Percentiles rank a stretch among this genome's conserved stretches.
Conservation (phyloP, 2,888 invertebrate species). For the Dichetophora obliterata region DNA sequence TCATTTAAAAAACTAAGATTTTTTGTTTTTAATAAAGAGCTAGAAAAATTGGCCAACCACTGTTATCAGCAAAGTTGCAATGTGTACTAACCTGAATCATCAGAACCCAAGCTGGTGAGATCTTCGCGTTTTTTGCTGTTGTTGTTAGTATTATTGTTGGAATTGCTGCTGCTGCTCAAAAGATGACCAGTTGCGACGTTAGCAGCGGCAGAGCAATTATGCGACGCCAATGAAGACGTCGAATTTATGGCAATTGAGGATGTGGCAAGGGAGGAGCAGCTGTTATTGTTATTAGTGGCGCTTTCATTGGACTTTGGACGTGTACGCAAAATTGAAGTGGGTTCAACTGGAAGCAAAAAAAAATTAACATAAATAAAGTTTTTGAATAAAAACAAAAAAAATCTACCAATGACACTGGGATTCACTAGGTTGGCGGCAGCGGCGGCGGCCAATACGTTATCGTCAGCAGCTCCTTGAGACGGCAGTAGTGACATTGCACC, state of each 20-base stretch:
- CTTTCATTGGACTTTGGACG: slow-evolving; percentile 56
- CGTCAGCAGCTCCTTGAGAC: slow-evolving; percentile 44
- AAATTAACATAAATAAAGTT: background rate
- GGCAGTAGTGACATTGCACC: slow-evolving; percentile 46
- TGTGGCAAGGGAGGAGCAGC: slow-evolving; percentile 12
- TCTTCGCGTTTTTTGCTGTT: slow-evolving; percentile 70
- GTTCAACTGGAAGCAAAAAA: slow-evolving; percentile 50
- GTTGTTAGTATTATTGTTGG: slow-evolving; percentile 47
- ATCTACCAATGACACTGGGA: slow-evolving; percentile 53
- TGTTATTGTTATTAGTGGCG: slow-evolving; percentile 33
- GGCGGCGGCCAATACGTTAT: slow-evolving; percentile 38
- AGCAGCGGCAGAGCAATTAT: slow-evolving; percentile 12
- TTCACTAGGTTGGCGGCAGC: slow-evolving; percentile 41
- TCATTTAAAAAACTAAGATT: background rate
- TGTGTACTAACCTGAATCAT: slow-evolving; percentile 71
- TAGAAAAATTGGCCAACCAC: background rate
- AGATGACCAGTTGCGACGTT: background rate
- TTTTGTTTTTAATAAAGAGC: background rate
- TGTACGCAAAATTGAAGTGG: slow-evolving; percentile 50
- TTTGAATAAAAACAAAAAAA: background rate
- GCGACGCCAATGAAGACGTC: background rate
- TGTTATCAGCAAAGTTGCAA: background rate
- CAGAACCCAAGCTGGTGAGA: slow-evolving; percentile 73
- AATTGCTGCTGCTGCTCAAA: slow-evolving; percentile 26
- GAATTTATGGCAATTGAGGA: slow-evolving; percentile 34